Evolutionary conservation across 92 coral and sea anemone genomes (phyloP).

Genomic region (Phymanthus crucifer): DNA sequence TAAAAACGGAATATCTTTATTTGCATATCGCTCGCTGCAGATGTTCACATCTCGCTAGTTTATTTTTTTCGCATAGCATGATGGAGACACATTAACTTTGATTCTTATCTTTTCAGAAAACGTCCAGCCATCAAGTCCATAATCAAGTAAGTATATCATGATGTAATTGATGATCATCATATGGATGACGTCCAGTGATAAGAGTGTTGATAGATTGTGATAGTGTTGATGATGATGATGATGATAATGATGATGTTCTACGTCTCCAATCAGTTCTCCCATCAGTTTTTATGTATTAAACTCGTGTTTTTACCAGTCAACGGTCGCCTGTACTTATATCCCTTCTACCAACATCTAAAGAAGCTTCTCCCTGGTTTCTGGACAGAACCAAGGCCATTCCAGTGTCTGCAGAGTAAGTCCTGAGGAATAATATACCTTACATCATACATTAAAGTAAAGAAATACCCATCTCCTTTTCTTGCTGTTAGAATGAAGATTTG

Average conservation of each 20-base stretch:
- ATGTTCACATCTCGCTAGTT: neutral
- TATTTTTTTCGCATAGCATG: neutral
- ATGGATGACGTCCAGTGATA: no score
- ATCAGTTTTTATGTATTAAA: no score
- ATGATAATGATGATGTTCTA: neutral
- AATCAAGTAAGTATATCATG: constrained; percentile 66
- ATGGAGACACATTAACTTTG: neutral
- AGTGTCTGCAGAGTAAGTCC: constrained; percentile 76
- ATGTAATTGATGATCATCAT: neutral
- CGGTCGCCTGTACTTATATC: constrained; percentile 94
- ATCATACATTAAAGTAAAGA: no score
- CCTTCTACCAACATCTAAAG: constrained; percentile 91
- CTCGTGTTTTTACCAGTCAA: constrained; percentile 54
- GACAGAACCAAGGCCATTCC: constrained; percentile 92
- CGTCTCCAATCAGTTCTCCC: no score
- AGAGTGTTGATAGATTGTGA: no score
- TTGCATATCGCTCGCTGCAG: neutral
- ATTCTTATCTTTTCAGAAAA: constrained; percentile 53
- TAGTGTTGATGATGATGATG: neutral
- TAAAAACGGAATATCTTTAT: neutral
- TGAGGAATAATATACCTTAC: neutral
- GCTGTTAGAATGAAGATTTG: neutral
- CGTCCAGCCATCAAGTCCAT: constrained; percentile 94
- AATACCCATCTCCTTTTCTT: no score
- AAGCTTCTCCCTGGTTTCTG: constrained; percentile 83